These are phyloP conservation scores for Trichonephila clavipes DNA, from an alignment of 1,140 invertebrate species.

Conservation along the genomic window DNA sequence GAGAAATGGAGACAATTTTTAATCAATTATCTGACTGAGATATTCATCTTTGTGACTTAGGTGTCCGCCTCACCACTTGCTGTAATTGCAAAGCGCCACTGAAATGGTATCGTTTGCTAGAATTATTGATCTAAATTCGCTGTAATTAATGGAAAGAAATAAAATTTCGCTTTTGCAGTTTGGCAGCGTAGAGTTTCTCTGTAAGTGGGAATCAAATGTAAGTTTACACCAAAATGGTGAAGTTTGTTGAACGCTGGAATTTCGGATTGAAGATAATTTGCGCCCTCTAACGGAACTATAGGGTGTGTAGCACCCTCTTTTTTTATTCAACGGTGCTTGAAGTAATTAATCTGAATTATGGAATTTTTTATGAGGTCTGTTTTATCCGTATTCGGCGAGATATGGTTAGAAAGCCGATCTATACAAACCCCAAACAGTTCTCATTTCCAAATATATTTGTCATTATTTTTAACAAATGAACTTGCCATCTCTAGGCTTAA, in stretches of 20 bases:
- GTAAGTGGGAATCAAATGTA: neutral
- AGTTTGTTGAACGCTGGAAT: slow-evolving; percentile 1
- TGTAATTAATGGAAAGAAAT: slow-evolving; percentile 58
- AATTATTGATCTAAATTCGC: slow-evolving; percentile 49
- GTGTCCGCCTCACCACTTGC: slow-evolving; percentile 49
- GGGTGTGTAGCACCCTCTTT: neutral
- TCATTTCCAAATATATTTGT: too few species aligned
- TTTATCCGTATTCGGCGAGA: neutral
- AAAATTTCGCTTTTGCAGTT: slow-evolving; percentile 40
- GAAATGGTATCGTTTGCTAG: slow-evolving; percentile 33
- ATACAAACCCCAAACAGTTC: too few species aligned
- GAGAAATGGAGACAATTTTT: slow-evolving; percentile 60
- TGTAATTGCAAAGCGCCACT: slow-evolving; percentile 53
- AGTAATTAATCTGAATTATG: neutral
- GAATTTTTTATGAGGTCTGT: neutral
- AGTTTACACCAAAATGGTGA: neutral
- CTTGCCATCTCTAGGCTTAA: too few species aligned
- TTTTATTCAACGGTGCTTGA: neutral
- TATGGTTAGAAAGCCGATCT: neutral
- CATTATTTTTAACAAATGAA: too few species aligned
- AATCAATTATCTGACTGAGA: slow-evolving; percentile 66
- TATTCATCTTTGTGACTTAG: slow-evolving; percentile 29
- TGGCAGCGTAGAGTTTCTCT: slow-evolving; percentile 29
- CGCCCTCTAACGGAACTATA: neutral
- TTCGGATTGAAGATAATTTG: neutral